These are phyloP conservation scores for Pygoscelis adeliae DNA, from an alignment of 2,113 vertebrate genomes.

Conservation along the genomic window DNA sequence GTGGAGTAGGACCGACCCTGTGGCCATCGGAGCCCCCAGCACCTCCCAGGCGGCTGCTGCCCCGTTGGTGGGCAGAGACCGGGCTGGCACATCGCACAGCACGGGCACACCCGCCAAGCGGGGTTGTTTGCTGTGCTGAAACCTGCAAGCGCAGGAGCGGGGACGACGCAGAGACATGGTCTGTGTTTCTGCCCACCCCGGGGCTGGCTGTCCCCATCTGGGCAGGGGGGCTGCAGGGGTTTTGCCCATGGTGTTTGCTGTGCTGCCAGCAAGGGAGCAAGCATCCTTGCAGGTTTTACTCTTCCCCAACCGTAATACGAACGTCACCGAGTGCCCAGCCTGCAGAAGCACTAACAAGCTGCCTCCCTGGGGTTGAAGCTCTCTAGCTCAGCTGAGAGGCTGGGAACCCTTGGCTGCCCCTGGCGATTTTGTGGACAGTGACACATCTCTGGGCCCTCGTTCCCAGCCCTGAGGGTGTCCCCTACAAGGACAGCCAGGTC, in stretches of 20 bases:
- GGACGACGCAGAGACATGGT: rapidly evolving
- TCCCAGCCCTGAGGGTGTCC: neutral
- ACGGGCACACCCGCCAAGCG: rapidly evolving
- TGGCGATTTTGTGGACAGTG: neutral
- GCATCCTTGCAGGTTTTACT: neutral
- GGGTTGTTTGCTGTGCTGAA: neutral
- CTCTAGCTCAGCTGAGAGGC: neutral
- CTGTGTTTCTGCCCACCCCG: neutral
- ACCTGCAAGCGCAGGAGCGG: neutral
- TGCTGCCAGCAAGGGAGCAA: neutral
- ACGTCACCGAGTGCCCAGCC: neutral
- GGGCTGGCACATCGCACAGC: neutral
- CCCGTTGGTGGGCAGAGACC: rapidly evolving
- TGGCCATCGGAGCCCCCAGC: neutral
- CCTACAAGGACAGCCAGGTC: neutral
- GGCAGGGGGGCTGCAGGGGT: neutral
- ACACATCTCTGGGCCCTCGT: no score
- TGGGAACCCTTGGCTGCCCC: neutral
- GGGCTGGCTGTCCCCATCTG: rapidly evolving
- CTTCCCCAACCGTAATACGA: rapidly evolving
- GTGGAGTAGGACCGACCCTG: rapidly evolving
- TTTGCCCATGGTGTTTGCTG: rapidly evolving
- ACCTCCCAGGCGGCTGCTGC: neutral
- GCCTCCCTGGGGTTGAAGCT: neutral
- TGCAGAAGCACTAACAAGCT: neutral